Evolutionary conservation across 2,113 vertebrate species (phyloP).

Genomic region (Amphiprion ocellaris): DNA sequence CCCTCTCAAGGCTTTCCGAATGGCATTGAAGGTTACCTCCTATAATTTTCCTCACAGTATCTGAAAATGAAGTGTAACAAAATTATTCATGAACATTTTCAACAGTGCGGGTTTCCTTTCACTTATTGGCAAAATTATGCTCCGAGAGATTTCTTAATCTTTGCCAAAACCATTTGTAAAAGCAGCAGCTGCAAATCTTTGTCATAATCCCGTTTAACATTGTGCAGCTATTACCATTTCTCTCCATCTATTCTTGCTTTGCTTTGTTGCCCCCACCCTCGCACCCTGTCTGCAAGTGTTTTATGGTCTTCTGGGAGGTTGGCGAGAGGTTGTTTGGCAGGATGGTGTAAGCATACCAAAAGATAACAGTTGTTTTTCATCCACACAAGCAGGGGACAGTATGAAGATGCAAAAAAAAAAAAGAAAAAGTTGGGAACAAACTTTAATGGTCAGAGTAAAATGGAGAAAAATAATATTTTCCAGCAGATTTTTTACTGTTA

Average conservation of each 20-base stretch:
- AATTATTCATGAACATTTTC: slow-evolving; percentile 71
- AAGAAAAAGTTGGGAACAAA: background rate
- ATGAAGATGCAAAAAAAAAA: background rate
- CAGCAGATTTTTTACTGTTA: too few species aligned
- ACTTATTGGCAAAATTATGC: slow-evolving; percentile 51
- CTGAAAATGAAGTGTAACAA: slow-evolving; percentile 64
- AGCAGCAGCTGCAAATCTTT: slow-evolving; percentile 50
- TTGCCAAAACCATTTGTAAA: slow-evolving; percentile 58
- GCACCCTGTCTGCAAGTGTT: slow-evolving; percentile 42
- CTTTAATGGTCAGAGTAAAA: slow-evolving; percentile 10
- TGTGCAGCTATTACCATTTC: slow-evolving; percentile 37
- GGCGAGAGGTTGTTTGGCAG: slow-evolving; percentile 54
- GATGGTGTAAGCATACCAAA: slow-evolving; percentile 38
- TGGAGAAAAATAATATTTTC: background rate
- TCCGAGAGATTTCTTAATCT: slow-evolving; percentile 44
- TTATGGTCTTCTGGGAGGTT: slow-evolving; percentile 61
- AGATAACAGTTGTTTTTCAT: slow-evolving; percentile 36
- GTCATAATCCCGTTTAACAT: slow-evolving; percentile 40
- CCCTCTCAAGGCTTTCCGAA: slow-evolving; percentile 53
- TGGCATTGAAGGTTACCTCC: slow-evolving; percentile 32
- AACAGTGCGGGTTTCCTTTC: slow-evolving; percentile 16
- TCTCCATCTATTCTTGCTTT: slow-evolving; percentile 51
- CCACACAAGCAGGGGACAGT: slow-evolving; percentile 1
- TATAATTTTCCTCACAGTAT: slow-evolving; percentile 35
- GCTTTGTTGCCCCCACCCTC: slow-evolving; percentile 35